A percentile compares a stretch with the other conserved stretches of the same genome.
phyloP scores from a whole-genome alignment of 2,113 vertebrate species.

The Pristiophorus japonicus region DNA sequence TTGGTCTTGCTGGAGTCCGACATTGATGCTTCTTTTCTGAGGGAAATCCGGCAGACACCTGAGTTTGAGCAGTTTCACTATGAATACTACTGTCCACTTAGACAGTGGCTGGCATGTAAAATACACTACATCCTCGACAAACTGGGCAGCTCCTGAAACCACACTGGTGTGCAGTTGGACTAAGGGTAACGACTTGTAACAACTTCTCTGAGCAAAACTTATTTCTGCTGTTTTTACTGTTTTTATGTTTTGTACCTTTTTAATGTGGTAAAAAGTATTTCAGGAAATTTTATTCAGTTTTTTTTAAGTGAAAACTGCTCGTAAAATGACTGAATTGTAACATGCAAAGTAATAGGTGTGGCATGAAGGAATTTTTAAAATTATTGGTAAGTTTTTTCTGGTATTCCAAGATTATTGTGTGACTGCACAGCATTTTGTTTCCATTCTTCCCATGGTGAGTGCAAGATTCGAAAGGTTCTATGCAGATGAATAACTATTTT shows the following conservation, averaged over 20 bases:
- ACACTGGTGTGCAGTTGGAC: constrained; percentile 24
- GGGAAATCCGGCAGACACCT: constrained; percentile 91
- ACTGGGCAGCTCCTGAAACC: constrained; percentile 72
- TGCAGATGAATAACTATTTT: background rate
- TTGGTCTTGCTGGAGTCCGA: constrained; percentile 92
- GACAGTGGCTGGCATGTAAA: constrained; percentile 86
- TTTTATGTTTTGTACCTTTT: constrained; percentile 73
- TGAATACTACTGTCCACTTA: constrained; percentile 93
- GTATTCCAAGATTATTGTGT: constrained; percentile 48
- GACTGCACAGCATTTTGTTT: background rate
- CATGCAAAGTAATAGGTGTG: constrained; percentile 31
- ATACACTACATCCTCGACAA: constrained; percentile 71
- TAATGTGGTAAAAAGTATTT: constrained; percentile 85
- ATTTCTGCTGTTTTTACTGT: constrained; percentile 74
- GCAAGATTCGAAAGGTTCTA: background rate
- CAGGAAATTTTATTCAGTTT: constrained; percentile 85
- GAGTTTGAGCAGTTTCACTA: constrained; percentile 97
- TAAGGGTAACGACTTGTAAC: constrained; percentile 46
- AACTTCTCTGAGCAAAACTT: constrained; percentile 65
- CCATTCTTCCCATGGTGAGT: background rate
- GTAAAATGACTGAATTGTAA: constrained; percentile 74
- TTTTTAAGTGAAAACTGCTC: constrained; percentile 79
- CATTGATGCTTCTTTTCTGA: constrained; percentile 91
- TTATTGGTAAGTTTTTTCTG: constrained; percentile 49
- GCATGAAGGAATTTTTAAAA: constrained; percentile 62